Evolutionary conservation across 2,888 invertebrate genomes (phyloP).

Genomic region (Germaria angustata): DNA sequence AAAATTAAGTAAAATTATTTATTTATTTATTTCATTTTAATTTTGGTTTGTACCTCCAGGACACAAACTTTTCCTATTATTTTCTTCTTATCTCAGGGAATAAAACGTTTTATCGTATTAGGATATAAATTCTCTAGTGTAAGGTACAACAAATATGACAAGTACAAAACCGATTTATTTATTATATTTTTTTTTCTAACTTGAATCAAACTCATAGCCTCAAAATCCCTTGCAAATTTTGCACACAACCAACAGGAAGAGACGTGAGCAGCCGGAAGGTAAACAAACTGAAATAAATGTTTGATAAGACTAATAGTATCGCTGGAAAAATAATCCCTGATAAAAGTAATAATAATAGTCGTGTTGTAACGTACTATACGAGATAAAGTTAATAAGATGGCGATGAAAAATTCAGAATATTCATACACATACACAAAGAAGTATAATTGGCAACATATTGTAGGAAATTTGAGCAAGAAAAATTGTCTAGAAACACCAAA

Average conservation of each 20-base stretch:
- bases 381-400: not conserved
- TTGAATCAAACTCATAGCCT: not conserved
- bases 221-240: not conserved
- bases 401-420: not conserved
- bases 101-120: not conserved
- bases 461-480: constrained; percentile 5
- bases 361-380: not conserved
- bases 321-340: not conserved
- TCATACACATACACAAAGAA: not conserved
- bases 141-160: not conserved
- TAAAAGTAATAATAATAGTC: constrained; percentile 2
- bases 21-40: not conserved
- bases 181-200: constrained; percentile 5
- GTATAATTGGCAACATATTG: constrained; percentile 49
- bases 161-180: constrained; percentile 35
- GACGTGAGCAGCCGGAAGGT: constrained; percentile 2
- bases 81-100: no score
- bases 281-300: constrained; percentile 8
- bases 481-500: not conserved
- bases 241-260: not conserved
- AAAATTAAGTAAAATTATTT: no score
- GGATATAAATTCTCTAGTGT: not conserved
- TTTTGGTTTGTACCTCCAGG: no score
- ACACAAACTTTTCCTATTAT: not conserved
- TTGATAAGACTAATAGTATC: constrained; percentile 43